phyloP scores from a whole-genome alignment of 2,888 invertebrate genomes.

The Cheilosia vulpina region DNA sequence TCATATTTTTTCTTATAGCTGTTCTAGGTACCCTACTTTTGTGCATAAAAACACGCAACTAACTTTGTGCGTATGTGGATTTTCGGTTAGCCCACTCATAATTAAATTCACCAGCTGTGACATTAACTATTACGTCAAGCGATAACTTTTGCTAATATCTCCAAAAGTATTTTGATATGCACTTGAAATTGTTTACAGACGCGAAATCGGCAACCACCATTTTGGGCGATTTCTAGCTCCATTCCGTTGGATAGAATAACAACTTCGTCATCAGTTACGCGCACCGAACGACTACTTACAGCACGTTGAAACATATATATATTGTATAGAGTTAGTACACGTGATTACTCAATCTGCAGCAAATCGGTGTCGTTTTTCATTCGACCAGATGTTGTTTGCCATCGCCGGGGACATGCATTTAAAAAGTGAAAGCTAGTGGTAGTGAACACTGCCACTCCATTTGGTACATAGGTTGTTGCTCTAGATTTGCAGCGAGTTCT shows the following conservation, averaged over 20 bases:
- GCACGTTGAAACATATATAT: slow-evolving; percentile 18
- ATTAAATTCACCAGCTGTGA: slow-evolving; percentile 27
- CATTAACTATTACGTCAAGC: slow-evolving; percentile 37
- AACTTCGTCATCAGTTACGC: background rate
- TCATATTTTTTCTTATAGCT: background rate
- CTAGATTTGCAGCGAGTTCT: slow-evolving; percentile 38
- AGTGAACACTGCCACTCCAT: background rate
- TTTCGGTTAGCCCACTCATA: slow-evolving; percentile 12
- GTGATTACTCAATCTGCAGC: slow-evolving; percentile 47
- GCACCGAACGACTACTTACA: slow-evolving; percentile 47
- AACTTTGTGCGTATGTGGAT: background rate
- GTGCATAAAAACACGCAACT: background rate
- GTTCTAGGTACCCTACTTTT: background rate
- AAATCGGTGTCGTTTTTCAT: slow-evolving; percentile 16
- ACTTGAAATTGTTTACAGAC: slow-evolving; percentile 20
- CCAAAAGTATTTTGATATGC: background rate
- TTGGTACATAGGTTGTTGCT: slow-evolving; percentile 31
- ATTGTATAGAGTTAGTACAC: slow-evolving; percentile 31
- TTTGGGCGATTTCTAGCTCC: slow-evolving; percentile 29
- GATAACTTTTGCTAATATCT: slow-evolving; percentile 2
- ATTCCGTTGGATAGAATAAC: background rate
- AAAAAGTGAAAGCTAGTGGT: slow-evolving; percentile 58
- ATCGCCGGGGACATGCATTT: slow-evolving; percentile 34
- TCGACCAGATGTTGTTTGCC: slow-evolving; percentile 55
- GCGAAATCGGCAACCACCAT: slow-evolving; percentile 27